Evolutionary conservation across 1,140 invertebrate species (phyloP).

Genomic region (Calosoma granatense): DNA sequence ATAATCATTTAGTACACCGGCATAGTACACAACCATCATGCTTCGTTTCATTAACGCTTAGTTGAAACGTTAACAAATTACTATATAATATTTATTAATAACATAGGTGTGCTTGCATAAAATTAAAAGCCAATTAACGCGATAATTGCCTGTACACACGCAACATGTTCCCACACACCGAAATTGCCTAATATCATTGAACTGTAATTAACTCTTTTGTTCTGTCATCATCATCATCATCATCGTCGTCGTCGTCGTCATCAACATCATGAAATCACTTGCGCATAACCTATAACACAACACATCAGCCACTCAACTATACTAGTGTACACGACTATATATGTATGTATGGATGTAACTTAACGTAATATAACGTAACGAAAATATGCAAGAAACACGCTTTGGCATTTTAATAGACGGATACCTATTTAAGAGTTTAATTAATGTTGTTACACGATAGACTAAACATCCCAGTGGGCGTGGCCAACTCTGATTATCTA

Average conservation of each 20-base stretch:
- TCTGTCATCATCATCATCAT: too few relatives aligned
- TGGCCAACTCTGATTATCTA: constrained; percentile 14
- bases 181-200: constrained; percentile 5
- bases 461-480: constrained; percentile 20
- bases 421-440: constrained; percentile 22
- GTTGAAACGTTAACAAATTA: constrained; percentile 4
- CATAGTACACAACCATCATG: too few relatives aligned
- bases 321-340: too few relatives aligned
- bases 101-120: neutral
- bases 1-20: too few relatives aligned
- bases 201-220: neutral
- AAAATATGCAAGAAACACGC: constrained; percentile 13
- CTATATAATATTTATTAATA: neutral
- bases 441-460: constrained; percentile 24
- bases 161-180: neutral
- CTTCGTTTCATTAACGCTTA: too few relatives aligned
- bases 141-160: neutral
- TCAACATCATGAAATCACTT: too few relatives aligned
- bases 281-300: too few relatives aligned
- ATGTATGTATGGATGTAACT: too few relatives aligned
- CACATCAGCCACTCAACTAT: too few relatives aligned
- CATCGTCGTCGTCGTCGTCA: too few relatives aligned
- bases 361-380: too few relatives aligned
- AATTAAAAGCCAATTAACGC: neutral
- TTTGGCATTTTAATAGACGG: constrained; percentile 20